Evolutionary conservation across 2,888 invertebrate species (phyloP), one percentile per base, ranked within the genome.

Genomic region (Malacosoma neustria): DNA sequence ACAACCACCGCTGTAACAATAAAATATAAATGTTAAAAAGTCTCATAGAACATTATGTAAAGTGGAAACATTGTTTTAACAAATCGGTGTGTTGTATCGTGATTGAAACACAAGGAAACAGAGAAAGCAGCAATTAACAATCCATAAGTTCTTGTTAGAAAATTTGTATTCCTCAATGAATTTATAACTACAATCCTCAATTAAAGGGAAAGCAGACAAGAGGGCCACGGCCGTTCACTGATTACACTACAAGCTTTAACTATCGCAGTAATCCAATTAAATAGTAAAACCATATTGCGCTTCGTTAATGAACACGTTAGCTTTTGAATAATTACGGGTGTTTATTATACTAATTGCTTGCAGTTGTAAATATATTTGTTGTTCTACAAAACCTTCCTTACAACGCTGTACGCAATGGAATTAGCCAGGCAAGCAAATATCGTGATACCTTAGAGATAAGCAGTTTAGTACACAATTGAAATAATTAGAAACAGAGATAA

Each of bases 1-100:
- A 92, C 92, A 45, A 92, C 91, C 54, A 92, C 91, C 64, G 92
- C 92, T 92, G 89, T 48, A 92, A 92, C 77, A 87, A 76, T 67
- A 63, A 65, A 60, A 61, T 55, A 37, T 40, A 42, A 42, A 42
- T 49, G 43, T 38, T 37, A 46, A 31, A 40, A 33, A 40, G 13
- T 11, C 36, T 34, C 37, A n/a, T 38, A 33, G 33, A 33, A 22
- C 36, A 37, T 32, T 36, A 44, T 36, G 40, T 39, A 42, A 38
- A 40, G 41, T 34, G 38, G 31, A 30, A 43, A 41, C 37, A 22
- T 1, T 22, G 22, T 9, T 22, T 22, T 22, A 22, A 22, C 22
- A 22, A 3, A 22, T n/a, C 22, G 3, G 9, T 22, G 9, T 7
- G 22, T 22, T 29, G 1, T 3, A 32, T n/a, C 12, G 11, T 11